Evolutionary conservation across 2,113 vertebrate species (phyloP).

Genomic region (Scartelaos histophorus): DNA sequence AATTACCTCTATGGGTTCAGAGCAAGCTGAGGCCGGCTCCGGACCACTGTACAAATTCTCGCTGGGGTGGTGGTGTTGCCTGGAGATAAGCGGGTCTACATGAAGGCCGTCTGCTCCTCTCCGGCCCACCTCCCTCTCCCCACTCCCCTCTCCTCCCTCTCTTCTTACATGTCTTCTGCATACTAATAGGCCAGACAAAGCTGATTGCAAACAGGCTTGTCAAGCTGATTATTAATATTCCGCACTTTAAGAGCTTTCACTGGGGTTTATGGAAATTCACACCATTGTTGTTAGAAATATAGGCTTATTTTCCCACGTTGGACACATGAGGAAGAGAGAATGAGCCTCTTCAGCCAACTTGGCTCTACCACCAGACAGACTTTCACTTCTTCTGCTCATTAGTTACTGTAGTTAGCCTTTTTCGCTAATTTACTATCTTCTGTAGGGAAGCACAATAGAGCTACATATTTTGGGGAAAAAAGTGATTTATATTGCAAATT

Average conservation of each 20-base stretch:
- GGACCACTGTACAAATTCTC: slow-evolving; percentile 68
- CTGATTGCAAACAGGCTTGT: slow-evolving; percentile 51
- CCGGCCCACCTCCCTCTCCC: slow-evolving; percentile 33
- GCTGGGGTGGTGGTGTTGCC: slow-evolving; percentile 64
- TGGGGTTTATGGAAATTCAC: slow-evolving; percentile 27
- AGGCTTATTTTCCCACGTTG: slow-evolving; percentile 2
- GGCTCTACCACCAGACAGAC: not conserved
- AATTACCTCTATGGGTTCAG: slow-evolving; percentile 43
- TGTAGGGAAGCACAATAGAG: no score
- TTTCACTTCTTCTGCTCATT: no score
- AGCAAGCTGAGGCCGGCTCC: slow-evolving; percentile 45
- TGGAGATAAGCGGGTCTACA: slow-evolving; percentile 59
- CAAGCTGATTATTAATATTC: slow-evolving; percentile 57
- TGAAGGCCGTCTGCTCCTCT: slow-evolving; percentile 37
- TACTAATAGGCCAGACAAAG: slow-evolving; percentile 66
- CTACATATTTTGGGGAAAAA: no score
- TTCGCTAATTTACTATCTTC: no score
- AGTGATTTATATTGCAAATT: no score
- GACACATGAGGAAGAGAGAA: slow-evolving; percentile 21
- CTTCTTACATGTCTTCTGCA: slow-evolving; percentile 59
- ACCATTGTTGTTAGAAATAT: slow-evolving; percentile 27
- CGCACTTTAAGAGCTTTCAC: slow-evolving; percentile 9
- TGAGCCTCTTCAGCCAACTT: slow-evolving; percentile 27
- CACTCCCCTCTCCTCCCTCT: slow-evolving; percentile 30
- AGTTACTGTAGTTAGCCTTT: no score